Evolutionary conservation across 1,140 invertebrate genomes (phyloP), one percentile per base, ranked within the genome.

Genomic region (Drosophila littoralis): DNA sequence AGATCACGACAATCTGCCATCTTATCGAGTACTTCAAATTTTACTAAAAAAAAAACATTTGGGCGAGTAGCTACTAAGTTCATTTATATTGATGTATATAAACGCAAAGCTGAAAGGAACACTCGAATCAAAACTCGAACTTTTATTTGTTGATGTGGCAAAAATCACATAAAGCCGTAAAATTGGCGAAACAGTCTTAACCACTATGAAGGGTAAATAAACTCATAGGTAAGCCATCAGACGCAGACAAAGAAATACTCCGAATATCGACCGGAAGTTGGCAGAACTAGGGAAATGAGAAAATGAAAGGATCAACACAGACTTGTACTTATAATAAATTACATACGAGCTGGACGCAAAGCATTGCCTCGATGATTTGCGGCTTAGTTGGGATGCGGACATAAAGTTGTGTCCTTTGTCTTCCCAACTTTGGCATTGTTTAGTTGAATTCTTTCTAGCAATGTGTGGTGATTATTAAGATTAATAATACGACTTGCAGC

Each of bases 391-490:
- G 28, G 28, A 50, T 50, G 28, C 17, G 48, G 12, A n/a, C 28
- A 10, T 17, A 57, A 38, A 43, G 38, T 75, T 81, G 43, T 51
- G 66, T 72, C 52, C 55, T 60, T 86, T 75, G 69, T 77, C 81
- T 67, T 12, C 57, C 43, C 55, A 79, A 76, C 51, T 79, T 79
- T 28, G 9, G 79, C 68, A 85, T 79, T 77, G 74, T 83, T 80
- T 75, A 70, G 68, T 61, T 36, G 75, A 46, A 84, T 86, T 75
- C 83, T 77, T 83, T 75, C 35, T 13, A 66, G 66, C 70, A 85
- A 75, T 77, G 64, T 81, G 75, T 73, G 79, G 74, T 69, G 75
- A 81, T 89, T 81, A 89, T 89, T 80, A 89, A 89, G 84, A 89
- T 89, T 89, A 89, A 89, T 89, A 84, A 89, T 78, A 81, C 61